These are phyloP conservation scores for Rhimphoctona megacephalus DNA, from an alignment of 2,888 invertebrate species.

Conservation along the genomic window DNA sequence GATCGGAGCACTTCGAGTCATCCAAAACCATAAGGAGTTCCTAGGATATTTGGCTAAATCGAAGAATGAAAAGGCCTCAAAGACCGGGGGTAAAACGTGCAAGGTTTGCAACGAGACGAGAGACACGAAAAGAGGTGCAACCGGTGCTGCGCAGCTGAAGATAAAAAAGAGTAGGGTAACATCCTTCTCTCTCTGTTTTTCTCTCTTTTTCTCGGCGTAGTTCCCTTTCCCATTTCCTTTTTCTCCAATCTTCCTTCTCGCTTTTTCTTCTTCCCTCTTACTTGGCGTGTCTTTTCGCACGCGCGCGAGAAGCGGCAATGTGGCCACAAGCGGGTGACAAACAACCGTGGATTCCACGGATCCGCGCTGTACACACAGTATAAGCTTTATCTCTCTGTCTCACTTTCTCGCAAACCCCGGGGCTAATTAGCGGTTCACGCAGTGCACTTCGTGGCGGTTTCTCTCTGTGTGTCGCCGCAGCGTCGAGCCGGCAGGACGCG, in stretches of 20 bases:
- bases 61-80: conserved; percentile 61
- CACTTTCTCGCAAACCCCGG: conserved; percentile 73
- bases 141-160: conserved; percentile 42
- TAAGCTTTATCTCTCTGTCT: conserved; percentile 59
- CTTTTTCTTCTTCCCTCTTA: conserved; percentile 42
- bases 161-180: conserved; percentile 26
- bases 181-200: conserved; percentile 42
- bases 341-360: conserved; percentile 81
- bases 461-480: conserved; percentile 51
- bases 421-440: conserved; percentile 82
- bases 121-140: conserved; percentile 31
- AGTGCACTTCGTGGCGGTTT: conserved; percentile 71
- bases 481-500: conserved; percentile 42
- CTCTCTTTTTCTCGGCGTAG: conserved; percentile 18
- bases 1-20: conserved; percentile 24
- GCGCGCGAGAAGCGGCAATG: conserved; percentile 56
- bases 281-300: conserved; percentile 42
- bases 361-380: conserved; percentile 70
- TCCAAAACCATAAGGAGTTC: conserved; percentile 33
- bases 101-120: conserved; percentile 20
- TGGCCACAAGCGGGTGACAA: conserved; percentile 77
- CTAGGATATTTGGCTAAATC: conserved; percentile 60
- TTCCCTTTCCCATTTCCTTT: conserved; percentile 60
- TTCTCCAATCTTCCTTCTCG: conserved; percentile 26
- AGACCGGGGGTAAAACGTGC: conserved; percentile 29